Percentiles rank a stretch among this genome's conserved stretches.
phyloP scores from a whole-genome alignment of 2,888 invertebrate genomes.

The Agrotis clavis region DNA sequence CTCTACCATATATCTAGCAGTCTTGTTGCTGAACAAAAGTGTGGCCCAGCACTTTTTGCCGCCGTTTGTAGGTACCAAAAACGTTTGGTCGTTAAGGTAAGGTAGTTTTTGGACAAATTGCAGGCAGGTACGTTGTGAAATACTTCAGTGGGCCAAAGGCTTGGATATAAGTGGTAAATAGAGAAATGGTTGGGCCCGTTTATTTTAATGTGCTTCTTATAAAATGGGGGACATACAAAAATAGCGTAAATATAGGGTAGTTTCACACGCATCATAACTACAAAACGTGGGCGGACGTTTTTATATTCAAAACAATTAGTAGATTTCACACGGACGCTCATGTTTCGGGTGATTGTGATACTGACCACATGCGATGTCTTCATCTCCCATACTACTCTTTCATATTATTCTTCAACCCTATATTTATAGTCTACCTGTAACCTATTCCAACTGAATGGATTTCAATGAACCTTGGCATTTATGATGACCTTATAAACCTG shows the following conservation, averaged over 20 bases:
- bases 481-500: neutral
- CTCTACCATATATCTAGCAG: slow-evolving; percentile 47
- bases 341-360: no score
- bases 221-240: neutral
- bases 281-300: no score
- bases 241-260: neutral
- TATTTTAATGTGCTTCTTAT: neutral
- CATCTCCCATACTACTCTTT: neutral
- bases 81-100: slow-evolving; percentile 59
- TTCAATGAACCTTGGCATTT: neutral
- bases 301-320: no score
- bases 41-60: slow-evolving; percentile 52
- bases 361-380: no score
- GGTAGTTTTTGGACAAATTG: slow-evolving; percentile 59
- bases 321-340: no score
- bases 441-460: neutral
- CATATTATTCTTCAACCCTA: no score
- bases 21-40: slow-evolving; percentile 62
- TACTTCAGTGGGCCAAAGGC: slow-evolving; percentile 10
- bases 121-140: slow-evolving; percentile 40
- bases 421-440: no score
- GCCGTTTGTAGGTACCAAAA: slow-evolving; percentile 50
- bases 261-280: no score
- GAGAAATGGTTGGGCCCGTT: neutral
- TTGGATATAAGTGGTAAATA: slow-evolving; percentile 12